Percentiles rank a stretch among this genome's conserved stretches.
These are phyloP conservation scores for Syrphus vitripennis DNA, from an alignment of 2,888 invertebrate species.

Conservation along the genomic window DNA sequence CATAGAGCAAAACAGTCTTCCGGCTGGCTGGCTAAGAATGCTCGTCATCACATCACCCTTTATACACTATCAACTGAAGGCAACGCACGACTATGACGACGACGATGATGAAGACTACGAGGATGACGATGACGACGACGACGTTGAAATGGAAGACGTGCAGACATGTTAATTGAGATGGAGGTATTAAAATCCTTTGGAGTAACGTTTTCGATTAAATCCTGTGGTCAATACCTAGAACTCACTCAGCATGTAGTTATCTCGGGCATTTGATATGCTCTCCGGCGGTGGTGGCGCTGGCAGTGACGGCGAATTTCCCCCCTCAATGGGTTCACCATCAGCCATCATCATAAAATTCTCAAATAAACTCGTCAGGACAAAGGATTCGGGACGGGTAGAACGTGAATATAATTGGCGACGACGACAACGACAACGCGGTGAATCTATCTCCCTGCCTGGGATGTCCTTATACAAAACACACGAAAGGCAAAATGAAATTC, in stretches of 20 bases:
- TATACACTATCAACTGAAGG: background rate
- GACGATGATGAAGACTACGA: background rate
- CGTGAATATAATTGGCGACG: background rate
- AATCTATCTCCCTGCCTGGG: constrained; percentile 3
- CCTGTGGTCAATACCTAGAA: constrained; percentile 41
- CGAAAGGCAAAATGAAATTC: background rate
- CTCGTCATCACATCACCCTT: constrained; percentile 12
- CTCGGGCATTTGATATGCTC: constrained; percentile 5
- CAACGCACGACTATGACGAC: background rate
- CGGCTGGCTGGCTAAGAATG: constrained; percentile 14
- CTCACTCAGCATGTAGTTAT: background rate
- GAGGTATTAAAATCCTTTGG: constrained; percentile 64
- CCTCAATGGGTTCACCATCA: background rate
- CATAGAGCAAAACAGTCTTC: background rate
- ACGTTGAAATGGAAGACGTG: constrained; percentile 24
- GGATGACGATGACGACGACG: background rate
- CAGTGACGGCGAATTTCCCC: too few relatives aligned
- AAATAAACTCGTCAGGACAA: constrained; percentile 25
- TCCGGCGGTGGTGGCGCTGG: too few relatives aligned
- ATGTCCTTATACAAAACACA: constrained; percentile 7
- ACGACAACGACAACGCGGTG: background rate
- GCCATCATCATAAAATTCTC: constrained; percentile 23
- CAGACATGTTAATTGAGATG: constrained; percentile 67
- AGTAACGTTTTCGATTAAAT: constrained; percentile 48
- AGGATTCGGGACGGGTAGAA: background rate